These are phyloP conservation scores for Gryllus bimaculatus DNA, from an alignment of 1,140 invertebrate species.

Conservation along the genomic window DNA sequence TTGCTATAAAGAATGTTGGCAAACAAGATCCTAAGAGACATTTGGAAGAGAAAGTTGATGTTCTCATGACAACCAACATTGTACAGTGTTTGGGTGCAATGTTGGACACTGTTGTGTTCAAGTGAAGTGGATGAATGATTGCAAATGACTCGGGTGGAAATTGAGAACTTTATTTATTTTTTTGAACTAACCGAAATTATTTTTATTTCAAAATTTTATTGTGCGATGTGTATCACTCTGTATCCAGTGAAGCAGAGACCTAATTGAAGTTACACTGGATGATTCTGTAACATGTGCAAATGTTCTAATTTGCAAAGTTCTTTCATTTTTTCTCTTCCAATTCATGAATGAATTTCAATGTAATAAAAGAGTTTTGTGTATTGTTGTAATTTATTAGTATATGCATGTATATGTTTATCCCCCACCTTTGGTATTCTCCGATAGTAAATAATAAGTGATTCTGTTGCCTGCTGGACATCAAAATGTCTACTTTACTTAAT, in stretches of 20 bases:
- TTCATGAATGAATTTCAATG: no score
- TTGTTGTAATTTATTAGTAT: no score
- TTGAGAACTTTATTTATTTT: not conserved
- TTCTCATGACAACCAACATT: conserved; percentile 96
- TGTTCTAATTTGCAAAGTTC: conserved; percentile 12
- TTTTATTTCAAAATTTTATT: not conserved
- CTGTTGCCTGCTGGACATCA: no score
- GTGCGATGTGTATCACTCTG: no score
- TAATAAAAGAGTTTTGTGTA: no score
- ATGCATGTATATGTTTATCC: no score
- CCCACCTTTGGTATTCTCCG: no score
- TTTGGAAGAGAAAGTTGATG: conserved; percentile 96
- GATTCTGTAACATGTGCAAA: not conserved
- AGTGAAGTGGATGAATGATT: conserved; percentile 42
- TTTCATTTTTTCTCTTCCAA: not conserved
- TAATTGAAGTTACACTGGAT: no score
- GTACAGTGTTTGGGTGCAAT: conserved; percentile 97
- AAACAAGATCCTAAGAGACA: conserved; percentile 99
- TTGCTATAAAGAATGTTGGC: conserved; percentile 99
- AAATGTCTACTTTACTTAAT: no score
- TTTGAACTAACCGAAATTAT: not conserved
- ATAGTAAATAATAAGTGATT: no score
- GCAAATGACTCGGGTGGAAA: not conserved
- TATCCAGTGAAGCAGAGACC: no score
- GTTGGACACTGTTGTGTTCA: conserved; percentile 95